Base-by-base conservation (phyloP, 2,797 vertebrate species). In the Paratrypauchen microcephalus region DNA sequence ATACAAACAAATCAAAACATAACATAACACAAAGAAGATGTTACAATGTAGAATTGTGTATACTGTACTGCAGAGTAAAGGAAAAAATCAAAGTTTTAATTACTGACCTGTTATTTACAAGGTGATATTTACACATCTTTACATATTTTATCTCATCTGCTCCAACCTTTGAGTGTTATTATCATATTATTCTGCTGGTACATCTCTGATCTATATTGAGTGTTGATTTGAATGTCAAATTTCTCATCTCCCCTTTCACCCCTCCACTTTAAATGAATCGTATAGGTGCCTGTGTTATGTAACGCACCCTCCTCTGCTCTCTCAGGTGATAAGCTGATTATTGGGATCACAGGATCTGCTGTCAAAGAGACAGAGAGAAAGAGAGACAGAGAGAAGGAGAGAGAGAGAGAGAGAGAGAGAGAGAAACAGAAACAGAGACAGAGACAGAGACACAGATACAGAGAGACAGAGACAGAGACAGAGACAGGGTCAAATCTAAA, bases 321-420 rank as follows among this genome's bases (percentile, higher is more conserved):
- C 41, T 58, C 70, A 88, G 80, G 83, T 86, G 81, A 56, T 86
- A 86, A 88, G 76, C 85, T 85, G 87, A 86, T 87, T 84, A 76
- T 36, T n/a, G 21, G 12, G 52, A 55, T 45, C 41, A 45, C 13
- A 45, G 13, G 41, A 45, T 28, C 11, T 0, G 12, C 39, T 41
- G 12, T 41, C 11, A 4, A 13, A 45, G 16, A 45, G 41, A 45
- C 13, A 16, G 18, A 2, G 47, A 19, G 47, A 48, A 6, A 2
- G 47, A 19, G 3, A 3, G 11, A 4, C 41, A 45, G 16, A 45
- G 41, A 45, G 41, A 16, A 4, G 6, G 52, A 24, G 9, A 13
- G 6, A 55, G 11, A 55, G 9, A 54, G n/a, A 7, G 48, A 7
- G 0, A 6, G 18, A 2, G 47, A 19, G 47, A 48, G 2, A 2